Evolutionary conservation across 1,140 invertebrate species (phyloP), one percentile per base, ranked within the genome.

Genomic region (Armadillidium nasatum): DNA sequence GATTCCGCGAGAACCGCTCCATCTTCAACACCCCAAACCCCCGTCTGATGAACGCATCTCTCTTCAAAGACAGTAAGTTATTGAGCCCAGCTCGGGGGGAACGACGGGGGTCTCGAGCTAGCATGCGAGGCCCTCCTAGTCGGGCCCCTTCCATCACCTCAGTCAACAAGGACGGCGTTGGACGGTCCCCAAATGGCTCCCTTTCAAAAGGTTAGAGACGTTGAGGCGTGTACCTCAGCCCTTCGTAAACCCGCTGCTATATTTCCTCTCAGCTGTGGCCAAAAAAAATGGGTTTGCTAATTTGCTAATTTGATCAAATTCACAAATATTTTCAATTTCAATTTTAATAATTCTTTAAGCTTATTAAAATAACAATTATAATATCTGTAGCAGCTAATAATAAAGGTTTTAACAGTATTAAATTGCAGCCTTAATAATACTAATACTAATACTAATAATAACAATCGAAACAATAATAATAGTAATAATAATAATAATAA

Each of bases 1-100:
- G 93, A 82, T 96, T 94, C 91, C 89, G 91, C 79, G 94, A 95
- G 83, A 95, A 94, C 84, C 88, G 94, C 2, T 94, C 93, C 21
- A 95, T 96, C 82, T 95, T 96, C 87, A 96, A 96, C 83, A 95
- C 94, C 44, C 94, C 94, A n/a, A 95, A 95, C 83, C 93, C 94
- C 19, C 82, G 84, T 44, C 80, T 85, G 78, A 83, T 85, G 84
- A 83, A 81, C 78, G 78, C 93, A 11, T 94, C 93, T 4, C 84
- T 94, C 77, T 85, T 94, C 79, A 87, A 91, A 81, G 92, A 94
- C 81, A 93, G 90, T 83, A 94, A 94, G 84, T 85, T 93, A 66
- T 85, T 92, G 75, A 92, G 93, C 82, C 88, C 90, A 10, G 71
- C 80, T 76, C 89, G 90, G 83, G 91, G 78, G 60, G 82, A 83